Evolutionary conservation across 30 jellyfish, hydroid and myxozoan genomes (phyloP), one percentile per base, ranked within the genome.

Genomic region (Aurelia aurita complex sp. Pacific): DNA sequence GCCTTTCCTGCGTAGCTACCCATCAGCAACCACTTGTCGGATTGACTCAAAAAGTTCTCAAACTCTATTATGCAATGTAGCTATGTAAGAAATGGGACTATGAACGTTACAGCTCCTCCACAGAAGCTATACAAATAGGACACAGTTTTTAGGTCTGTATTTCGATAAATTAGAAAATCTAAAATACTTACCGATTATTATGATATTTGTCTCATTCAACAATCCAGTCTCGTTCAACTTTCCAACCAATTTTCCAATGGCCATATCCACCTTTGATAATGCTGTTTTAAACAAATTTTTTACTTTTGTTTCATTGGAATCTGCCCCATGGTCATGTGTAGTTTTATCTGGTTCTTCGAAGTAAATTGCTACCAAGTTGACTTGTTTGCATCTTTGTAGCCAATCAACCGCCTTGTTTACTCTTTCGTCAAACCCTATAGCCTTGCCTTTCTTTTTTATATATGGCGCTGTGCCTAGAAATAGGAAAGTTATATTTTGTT

Each of bases 351-450:
- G 89, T 33, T 87, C 85, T 62, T 85, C 94, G 55, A 82, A 68
- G 68, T 91, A 85, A 16, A 91, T 29, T 16, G 98, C 96, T 11
- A 76, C 98, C 75, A 91, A 91, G 23, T 82, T 91, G 17, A 91
- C 88, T 32, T 86, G 67, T 23, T 80, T 67, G 80, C 74, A 85
- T 17, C 64, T 72, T 68, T 75, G 66, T 38, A 91, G 78, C 98
- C 98, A 91, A 17, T 64, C 75, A 59, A 80, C 89, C 13, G 87
- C 94, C 34, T 13, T 59, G 59, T 91, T 90, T 8, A 91, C 66
- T 53, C 96, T 79, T 13, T 86, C 82, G 7, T 65, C n/a, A 62
- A 91, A 86, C 1, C 59, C 55, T 67, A 85, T 43, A 14, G 68
- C 38, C 10, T 74, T 64, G 42, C 67, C 55, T 5, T 59, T 77